Conservation (phyloP, 2,113 vertebrate genomes). For the Puntigrus tetrazona region DNA sequence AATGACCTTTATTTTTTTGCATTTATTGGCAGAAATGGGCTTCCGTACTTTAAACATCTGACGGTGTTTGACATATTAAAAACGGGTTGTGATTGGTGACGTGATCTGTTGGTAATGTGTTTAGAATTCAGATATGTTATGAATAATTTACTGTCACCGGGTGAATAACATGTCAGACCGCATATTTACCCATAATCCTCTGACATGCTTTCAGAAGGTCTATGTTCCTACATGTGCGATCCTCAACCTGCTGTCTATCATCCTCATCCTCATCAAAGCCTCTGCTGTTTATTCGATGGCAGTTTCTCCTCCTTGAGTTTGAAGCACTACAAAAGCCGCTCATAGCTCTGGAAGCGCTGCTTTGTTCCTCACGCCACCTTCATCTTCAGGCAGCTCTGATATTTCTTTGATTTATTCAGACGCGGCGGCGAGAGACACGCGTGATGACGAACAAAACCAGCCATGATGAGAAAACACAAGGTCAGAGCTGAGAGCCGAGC, state of each 20-base stretch:
- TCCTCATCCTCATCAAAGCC: neutral
- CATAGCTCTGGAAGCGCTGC: constrained; percentile 1
- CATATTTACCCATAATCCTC: too few species aligned
- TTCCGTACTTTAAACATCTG: neutral
- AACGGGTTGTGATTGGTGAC: too few species aligned
- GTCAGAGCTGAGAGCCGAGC: neutral
- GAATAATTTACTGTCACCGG: too few species aligned
- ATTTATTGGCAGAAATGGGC: too few species aligned
- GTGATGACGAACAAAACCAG: neutral
- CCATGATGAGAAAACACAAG: neutral
- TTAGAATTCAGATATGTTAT: too few species aligned
- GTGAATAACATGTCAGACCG: neutral
- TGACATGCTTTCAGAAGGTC: neutral
- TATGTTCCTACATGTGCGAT: neutral
- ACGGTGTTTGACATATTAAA: neutral
- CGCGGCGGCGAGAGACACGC: neutral
- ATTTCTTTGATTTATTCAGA: constrained; percentile 20
- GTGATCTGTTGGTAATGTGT: too few species aligned
- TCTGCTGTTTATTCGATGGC: neutral
- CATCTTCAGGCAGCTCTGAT: constrained; percentile 43
- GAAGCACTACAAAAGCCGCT: neutral
- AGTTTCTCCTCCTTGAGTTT: neutral
- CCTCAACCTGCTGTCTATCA: neutral
- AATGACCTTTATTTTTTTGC: too few species aligned
- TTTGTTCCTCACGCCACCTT: constrained; percentile 17